phyloP scores from a whole-genome alignment of 2,113 vertebrate genomes.

The Carollia perspicillata region DNA sequence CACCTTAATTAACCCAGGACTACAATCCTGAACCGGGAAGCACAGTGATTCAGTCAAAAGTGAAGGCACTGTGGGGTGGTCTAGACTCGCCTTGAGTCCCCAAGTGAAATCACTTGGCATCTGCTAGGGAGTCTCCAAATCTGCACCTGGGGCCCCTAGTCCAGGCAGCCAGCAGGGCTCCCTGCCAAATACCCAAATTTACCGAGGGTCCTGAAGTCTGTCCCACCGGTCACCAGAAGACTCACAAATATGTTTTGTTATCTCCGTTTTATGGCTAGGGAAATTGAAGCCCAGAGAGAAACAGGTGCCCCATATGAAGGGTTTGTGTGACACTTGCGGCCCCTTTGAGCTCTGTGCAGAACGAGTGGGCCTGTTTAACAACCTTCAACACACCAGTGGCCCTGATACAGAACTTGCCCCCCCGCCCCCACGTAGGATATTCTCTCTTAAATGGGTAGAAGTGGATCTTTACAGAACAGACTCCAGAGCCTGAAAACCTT shows the following conservation, averaged over 20 bases:
- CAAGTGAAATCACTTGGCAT: no score
- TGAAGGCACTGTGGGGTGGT: no score
- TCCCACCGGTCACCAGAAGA: no score
- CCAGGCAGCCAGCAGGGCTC: no score
- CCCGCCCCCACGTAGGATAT: not conserved
- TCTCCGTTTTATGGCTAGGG: not conserved
- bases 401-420: not conserved
- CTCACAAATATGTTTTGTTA: slow-evolving; percentile 19
- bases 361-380: not conserved
- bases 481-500: not conserved
- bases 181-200: no score
- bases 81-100: no score
- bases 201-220: no score
- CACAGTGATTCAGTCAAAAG: no score
- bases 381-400: not conserved
- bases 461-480: not conserved
- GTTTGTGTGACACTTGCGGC: not conserved
- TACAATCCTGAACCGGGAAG: no score
- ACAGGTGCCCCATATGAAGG: not conserved
- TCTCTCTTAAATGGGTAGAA: not conserved
- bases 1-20: no score
- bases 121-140: no score
- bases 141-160: no score
- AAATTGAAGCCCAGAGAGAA: not conserved
- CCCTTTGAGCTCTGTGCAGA: not conserved